These are phyloP conservation scores for Stomatorhinus walkeri DNA, from an alignment of 2,797 vertebrate species.

Conservation along the genomic window DNA sequence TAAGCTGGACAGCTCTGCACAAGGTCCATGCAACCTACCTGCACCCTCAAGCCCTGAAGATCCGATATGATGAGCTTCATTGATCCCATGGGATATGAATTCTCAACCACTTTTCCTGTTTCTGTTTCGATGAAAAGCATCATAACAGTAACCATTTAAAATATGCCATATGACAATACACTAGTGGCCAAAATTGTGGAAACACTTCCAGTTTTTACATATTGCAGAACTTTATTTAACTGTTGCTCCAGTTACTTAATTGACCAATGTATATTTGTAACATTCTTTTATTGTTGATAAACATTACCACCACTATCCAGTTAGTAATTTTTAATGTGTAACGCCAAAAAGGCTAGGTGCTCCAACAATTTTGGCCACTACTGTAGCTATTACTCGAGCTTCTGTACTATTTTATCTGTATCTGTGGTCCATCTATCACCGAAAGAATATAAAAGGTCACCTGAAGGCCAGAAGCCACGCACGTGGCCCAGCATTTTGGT, in stretches of 20 bases:
- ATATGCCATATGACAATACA: background rate
- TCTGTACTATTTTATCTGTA: background rate
- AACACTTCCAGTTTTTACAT: background rate
- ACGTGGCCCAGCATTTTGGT: slow-evolving; percentile 26
- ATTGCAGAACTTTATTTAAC: background rate
- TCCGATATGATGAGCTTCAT: background rate
- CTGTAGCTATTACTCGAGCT: background rate
- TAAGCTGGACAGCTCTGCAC: too few species aligned
- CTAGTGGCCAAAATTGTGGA: background rate
- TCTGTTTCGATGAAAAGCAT: background rate
- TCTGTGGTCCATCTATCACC: background rate
- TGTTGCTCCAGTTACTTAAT: background rate
- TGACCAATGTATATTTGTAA: background rate
- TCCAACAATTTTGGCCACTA: background rate
- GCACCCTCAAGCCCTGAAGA: too few species aligned
- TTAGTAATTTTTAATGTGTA: background rate
- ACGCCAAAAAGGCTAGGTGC: background rate
- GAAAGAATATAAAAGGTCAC: slow-evolving; percentile 14
- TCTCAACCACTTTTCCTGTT: background rate
- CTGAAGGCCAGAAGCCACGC: slow-evolving; percentile 27
- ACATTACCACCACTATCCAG: background rate
- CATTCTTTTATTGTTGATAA: background rate
- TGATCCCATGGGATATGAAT: background rate
- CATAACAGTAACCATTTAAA: background rate
- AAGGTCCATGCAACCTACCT: too few species aligned